Base-by-base conservation (phyloP, 2,888 invertebrate genomes). In the Creontiades dilutus region DNA sequence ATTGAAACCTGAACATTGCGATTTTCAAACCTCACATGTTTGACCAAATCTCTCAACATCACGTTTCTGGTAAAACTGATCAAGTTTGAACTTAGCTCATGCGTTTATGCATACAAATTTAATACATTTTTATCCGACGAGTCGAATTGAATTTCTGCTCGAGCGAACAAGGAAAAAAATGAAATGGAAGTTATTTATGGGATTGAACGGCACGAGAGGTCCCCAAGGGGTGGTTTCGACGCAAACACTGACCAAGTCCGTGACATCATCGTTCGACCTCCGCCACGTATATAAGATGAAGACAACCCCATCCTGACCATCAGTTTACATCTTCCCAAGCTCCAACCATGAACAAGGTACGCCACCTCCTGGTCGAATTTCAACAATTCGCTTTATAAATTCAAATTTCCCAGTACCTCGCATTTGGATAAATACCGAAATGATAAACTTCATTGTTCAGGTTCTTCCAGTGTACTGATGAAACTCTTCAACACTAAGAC, bases 201-300 rank as follows among this genome's bases (percentile, higher is more conserved):
- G 68, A 23, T 52, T 48, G 82, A 52, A 82, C 52, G 82, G 27
- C n/a, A 16, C 23, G 52, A 48, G 82, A 82, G 23, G 82, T 48
- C 55, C 16, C 37, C 37, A 52, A 82, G 82, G 82, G 82, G 52
- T 82, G 82, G 82, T 52, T 52, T 48, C 52, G 82, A 52, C 52
- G 82, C 82, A 82, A 82, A 82, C 55, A 52, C 52, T 82, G 82
- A 82, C 82, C 82, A 82, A 82, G 52, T 82, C 55, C 82, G 82
- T 82, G 82, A 52, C 82, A 82, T 82, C 82, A 82, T 82, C 82
- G 27, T 47, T 52, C 19, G 52, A 48, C 82, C 48, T 52, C 48
- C 5, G 47, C 52, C 82, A 52, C 52, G 52, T 82, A 82, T 82
- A 82, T 82, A 82, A 82, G 82, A 82, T 82, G 37, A 16, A 82